A percentile compares a stretch with the other conserved stretches of the same genome.
phyloP scores from a whole-genome alignment of 2,888 invertebrate species.

The Ommatoiulus sabulosus region DNA sequence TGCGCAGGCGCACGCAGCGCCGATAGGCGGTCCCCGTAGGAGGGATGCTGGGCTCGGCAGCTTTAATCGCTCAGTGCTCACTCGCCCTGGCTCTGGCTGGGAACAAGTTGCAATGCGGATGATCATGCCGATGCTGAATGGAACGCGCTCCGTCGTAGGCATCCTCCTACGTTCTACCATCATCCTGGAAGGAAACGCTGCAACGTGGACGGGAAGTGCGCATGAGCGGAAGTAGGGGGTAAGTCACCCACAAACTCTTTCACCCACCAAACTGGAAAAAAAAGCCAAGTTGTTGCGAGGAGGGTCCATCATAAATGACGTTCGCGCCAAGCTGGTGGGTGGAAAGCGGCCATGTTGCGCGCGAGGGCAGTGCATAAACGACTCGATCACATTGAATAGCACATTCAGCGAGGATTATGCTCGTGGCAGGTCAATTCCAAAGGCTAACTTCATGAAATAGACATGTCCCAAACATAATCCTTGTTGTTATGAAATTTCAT shows the following conservation, averaged over 20 bases:
- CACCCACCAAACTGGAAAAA: no score
- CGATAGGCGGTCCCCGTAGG: constrained; percentile 1
- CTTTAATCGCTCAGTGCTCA: not conserved
- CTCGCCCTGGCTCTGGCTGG: constrained; percentile 11
- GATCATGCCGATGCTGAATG: not conserved
- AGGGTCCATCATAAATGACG: no score
- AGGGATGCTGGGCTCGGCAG: not conserved
- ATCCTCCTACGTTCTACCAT: not conserved
- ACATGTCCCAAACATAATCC: no score
- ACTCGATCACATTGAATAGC: no score
- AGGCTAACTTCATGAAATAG: no score
- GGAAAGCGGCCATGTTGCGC: no score
- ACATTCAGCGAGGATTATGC: no score
- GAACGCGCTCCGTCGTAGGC: not conserved
- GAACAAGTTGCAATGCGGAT: constrained; percentile 40
- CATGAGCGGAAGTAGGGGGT: constrained; percentile 20
- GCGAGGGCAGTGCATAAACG: no score
- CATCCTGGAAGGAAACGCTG: not conserved
- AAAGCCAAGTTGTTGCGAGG: no score
- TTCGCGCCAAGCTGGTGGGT: no score
- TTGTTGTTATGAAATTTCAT: no score
- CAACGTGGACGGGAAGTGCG: not conserved
- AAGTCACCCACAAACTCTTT: not conserved
- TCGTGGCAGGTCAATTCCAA: no score
- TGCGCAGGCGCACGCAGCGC: not conserved